Evolutionary conservation across 2,888 invertebrate species (phyloP), one percentile per base, ranked within the genome.

Genomic region (Tanypteryx hageni): DNA sequence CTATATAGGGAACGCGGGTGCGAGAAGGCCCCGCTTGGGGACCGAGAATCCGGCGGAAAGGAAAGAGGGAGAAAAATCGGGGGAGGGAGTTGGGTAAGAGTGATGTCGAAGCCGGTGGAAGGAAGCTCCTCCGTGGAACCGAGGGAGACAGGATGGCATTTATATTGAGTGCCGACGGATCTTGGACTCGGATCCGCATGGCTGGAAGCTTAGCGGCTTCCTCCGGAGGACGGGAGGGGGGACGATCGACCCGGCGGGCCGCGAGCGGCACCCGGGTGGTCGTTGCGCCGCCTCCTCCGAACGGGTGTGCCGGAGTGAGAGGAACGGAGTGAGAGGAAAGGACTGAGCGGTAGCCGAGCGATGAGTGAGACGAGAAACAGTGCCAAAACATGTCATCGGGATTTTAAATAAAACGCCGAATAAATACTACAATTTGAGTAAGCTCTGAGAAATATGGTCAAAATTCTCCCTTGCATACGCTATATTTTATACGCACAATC

Each of bases 101-200:
- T 86, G 86, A 86, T 86, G 86, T 61, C 86, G 86, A 86, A 86
- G 89, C 31, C 22, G 89, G 64, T 22, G 64, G 18, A 59, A 64
- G 89, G 56, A 44, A 14, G 44, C 64, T 18, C 64, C 68, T 57
- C 31, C n/a, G n/a, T 31, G 13, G 83, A 92, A 56, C 92, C 61
- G 92, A 92, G 85, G 93, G 93, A 93, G 92, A 83, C 64, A 92
- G 93, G 95, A 95, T 95, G 95, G 95, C 95, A 95, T 95, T 95
- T 95, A 95, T 95, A 94, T 94, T 94, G 94, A 94, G 94, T 94
- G 95, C 94, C 95, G 94, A 94, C 94, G 94, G 94, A 95, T 94
- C 95, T 92, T 81, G 93, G 93, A 93, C 93, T 93, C 93, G 92
- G 93, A 64, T 94, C 94, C 94, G 94, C 94, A 95, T 94, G 94